These are phyloP conservation scores for Megaceryle maxima DNA, from an alignment of 2,113 vertebrate species.

Conservation along the genomic window DNA sequence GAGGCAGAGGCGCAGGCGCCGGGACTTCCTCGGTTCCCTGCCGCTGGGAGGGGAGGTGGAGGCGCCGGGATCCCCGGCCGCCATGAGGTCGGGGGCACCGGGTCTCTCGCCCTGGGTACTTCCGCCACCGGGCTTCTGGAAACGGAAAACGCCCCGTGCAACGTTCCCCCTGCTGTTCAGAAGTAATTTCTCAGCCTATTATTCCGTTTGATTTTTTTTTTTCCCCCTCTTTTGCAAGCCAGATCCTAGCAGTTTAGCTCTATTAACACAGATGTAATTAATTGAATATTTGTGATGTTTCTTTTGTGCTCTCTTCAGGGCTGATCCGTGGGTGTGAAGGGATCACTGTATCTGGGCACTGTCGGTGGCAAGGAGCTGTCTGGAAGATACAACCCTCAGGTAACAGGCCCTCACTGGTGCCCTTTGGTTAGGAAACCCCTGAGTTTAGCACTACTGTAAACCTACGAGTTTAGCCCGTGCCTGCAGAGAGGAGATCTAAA, in stretches of 20 bases:
- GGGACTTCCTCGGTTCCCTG: not conserved
- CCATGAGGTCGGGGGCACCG: not conserved
- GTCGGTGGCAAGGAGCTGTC: not conserved
- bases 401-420: not conserved
- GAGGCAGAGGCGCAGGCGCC: not conserved
- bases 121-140: not conserved
- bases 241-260: not conserved
- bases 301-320: not conserved
- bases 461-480: no score
- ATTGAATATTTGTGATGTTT: not conserved
- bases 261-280: not conserved
- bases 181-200: not conserved
- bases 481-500: not conserved
- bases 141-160: accelerated
- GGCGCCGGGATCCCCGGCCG: not conserved
- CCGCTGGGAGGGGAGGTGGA: not conserved
- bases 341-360: accelerated
- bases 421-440: not conserved
- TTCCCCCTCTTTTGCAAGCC: accelerated
- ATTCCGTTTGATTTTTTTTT: not conserved
- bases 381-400: not conserved
- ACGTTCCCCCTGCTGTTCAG: accelerated
- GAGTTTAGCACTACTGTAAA: accelerated
- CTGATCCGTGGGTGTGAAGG: accelerated
- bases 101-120: not conserved